Evolutionary conservation across 2,797 vertebrate genomes (phyloP).

Genomic region (Otus scops): DNA sequence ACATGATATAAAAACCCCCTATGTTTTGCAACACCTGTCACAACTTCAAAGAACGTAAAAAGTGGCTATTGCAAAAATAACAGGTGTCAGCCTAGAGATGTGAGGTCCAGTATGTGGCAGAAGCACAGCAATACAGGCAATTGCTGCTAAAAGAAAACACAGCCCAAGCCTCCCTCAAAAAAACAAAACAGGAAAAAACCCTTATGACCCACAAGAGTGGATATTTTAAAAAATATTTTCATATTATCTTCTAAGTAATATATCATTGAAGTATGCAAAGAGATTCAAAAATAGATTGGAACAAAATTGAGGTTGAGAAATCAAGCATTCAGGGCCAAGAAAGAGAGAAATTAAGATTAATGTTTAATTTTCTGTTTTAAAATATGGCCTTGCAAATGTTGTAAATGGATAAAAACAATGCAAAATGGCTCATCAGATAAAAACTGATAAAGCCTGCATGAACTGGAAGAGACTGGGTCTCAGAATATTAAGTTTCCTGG

Average conservation of each 20-base stretch:
- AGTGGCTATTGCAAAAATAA: slow-evolving; percentile 47
- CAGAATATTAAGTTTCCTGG: background rate
- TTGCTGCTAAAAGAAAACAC: background rate
- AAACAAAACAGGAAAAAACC: background rate
- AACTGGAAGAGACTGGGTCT: background rate
- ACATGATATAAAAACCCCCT: slow-evolving; percentile 38
- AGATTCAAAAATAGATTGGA: slow-evolving; percentile 40
- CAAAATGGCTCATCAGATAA: background rate
- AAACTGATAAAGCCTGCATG: background rate
- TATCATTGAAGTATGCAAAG: background rate
- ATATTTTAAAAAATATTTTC: slow-evolving; percentile 17
- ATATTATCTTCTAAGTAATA: slow-evolving; percentile 32
- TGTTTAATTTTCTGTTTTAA: background rate
- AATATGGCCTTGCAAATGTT: background rate
- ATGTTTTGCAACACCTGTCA: slow-evolving; percentile 64
- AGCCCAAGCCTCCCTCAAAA: background rate
- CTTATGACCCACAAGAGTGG: background rate
- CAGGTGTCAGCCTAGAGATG: slow-evolving; percentile 46
- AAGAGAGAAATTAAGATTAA: background rate
- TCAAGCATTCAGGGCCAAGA: background rate
- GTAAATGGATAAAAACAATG: background rate
- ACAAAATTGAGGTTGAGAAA: slow-evolving; percentile 12
- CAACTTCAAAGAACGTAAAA: slow-evolving; percentile 61
- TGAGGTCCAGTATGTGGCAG: slow-evolving; percentile 26
- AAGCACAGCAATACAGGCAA: slow-evolving; percentile 11